phyloP scores from a whole-genome alignment of 2,797 vertebrate genomes.

The Gouania willdenowi region DNA sequence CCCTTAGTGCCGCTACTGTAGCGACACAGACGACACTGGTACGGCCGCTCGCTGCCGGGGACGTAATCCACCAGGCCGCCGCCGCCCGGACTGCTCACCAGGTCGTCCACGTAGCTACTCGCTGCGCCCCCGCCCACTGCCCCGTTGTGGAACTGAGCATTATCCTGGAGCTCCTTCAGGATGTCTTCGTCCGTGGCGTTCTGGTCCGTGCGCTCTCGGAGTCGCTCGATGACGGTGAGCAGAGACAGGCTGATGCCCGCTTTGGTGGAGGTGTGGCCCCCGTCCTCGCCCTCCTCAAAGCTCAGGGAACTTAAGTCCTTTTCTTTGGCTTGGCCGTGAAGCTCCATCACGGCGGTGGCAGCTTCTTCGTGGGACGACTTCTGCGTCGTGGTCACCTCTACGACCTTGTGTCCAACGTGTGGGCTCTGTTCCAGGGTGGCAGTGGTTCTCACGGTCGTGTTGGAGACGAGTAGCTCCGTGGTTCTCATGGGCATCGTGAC shows the following conservation, averaged over 20 bases:
- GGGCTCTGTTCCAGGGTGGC: conserved; percentile 49
- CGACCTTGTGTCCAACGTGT: conserved; percentile 66
- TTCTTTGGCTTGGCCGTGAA: conserved; percentile 65
- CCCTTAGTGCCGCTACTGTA: conserved; percentile 95
- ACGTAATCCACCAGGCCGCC: conserved; percentile 85
- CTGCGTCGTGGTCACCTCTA: conserved; percentile 39
- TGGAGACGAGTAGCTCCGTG: conserved; percentile 75
- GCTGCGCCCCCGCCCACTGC: conserved; percentile 3
- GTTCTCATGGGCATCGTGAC: conserved; percentile 93
- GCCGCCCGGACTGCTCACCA: conserved; percentile 45
- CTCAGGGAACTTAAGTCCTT: conserved; percentile 52
- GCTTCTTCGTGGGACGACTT: conserved; percentile 54
- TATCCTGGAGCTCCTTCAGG: conserved; percentile 91
- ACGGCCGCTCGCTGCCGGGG: conserved; percentile 82
- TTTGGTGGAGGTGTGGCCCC: conserved; percentile 78
- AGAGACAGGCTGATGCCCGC: conserved; percentile 94
- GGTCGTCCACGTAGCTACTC: conserved; percentile 22
- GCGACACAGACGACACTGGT: conserved; percentile 89
- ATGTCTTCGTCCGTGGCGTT: conserved; percentile 95
- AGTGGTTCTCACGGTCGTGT: conserved; percentile 14
- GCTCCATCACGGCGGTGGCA: conserved; percentile 69
- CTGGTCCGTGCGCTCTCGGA: conserved; percentile 93
- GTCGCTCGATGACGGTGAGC: conserved; percentile 92
- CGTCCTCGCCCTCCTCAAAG: conserved; percentile 44
- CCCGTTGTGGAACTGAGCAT: conserved; percentile 82